phyloP scores from a whole-genome alignment of 2,113 vertebrate genomes.

The Platanista minor region DNA sequence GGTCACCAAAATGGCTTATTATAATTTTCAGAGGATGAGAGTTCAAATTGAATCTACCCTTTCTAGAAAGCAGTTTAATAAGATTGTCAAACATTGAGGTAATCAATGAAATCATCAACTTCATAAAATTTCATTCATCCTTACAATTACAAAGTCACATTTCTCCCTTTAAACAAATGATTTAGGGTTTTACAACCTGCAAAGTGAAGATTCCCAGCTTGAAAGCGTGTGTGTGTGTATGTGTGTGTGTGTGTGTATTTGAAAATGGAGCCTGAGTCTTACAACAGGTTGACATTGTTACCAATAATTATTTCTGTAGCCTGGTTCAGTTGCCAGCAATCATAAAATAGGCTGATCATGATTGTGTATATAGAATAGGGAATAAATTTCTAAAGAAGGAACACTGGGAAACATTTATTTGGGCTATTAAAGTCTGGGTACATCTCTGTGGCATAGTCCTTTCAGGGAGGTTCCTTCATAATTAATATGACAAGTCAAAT shows the following conservation, averaged over 20 bases:
- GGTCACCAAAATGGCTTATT: background rate
- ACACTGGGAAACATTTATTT: background rate
- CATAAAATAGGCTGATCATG: background rate
- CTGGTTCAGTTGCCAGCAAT: background rate
- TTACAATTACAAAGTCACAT: background rate
- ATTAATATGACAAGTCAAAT: background rate
- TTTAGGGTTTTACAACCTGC: background rate
- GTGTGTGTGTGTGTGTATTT: background rate
- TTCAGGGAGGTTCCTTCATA: conserved; percentile 7
- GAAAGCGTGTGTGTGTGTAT: background rate
- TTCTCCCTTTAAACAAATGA: conserved; percentile 17
- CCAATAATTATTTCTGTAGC: background rate
- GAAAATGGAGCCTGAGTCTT: background rate
- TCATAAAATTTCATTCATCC: background rate
- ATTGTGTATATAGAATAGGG: conserved; percentile 1
- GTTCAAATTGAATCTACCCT: background rate
- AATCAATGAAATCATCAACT: background rate
- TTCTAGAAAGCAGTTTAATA: conserved; percentile 15
- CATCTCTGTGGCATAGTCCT: background rate
- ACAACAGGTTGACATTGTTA: background rate
- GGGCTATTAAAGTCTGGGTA: background rate
- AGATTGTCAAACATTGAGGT: background rate
- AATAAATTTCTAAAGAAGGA: conserved; percentile 22
- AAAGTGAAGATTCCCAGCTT: conserved; percentile 28
- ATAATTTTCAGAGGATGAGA: background rate